Conservation (phyloP, 2,113 vertebrate genomes). For the Larimichthys crocea region DNA sequence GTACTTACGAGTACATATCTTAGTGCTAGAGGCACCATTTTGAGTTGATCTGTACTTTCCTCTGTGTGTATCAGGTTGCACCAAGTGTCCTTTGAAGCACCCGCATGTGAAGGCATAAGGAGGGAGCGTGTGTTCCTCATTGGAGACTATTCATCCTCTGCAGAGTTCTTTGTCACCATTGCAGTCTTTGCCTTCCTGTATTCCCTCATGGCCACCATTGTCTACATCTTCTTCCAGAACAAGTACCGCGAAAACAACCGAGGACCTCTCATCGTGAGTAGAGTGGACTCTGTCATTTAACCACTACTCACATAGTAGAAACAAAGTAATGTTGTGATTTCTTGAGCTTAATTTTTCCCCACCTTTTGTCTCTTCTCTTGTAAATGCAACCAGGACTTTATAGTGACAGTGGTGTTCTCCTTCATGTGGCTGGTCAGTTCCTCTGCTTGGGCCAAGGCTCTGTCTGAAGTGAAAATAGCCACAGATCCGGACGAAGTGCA, state of each 20-base stretch:
- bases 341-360: not conserved
- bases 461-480: constrained; percentile 95
- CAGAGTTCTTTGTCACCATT: constrained; percentile 97
- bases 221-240: constrained; percentile 98
- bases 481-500: constrained; percentile 95
- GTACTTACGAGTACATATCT: not conserved
- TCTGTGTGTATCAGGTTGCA: constrained; percentile 87
- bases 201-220: constrained; percentile 91
- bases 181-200: constrained; percentile 98
- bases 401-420: constrained; percentile 97
- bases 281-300: not conserved
- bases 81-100: constrained; percentile 94
- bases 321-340: not conserved
- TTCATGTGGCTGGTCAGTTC: constrained; percentile 99
- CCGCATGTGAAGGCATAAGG: constrained; percentile 90
- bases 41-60: not conserved
- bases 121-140: constrained; percentile 90
- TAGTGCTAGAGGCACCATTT: not conserved
- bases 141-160: constrained; percentile 97
- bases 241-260: constrained; percentile 96
- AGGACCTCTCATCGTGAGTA: constrained; percentile 94
- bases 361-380: constrained; percentile 35
- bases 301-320: not conserved
- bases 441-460: constrained; percentile 97
- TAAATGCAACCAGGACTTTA: constrained; percentile 89